phyloP scores from a whole-genome alignment of 2,888 invertebrate species.

The Erebia palarica region DNA sequence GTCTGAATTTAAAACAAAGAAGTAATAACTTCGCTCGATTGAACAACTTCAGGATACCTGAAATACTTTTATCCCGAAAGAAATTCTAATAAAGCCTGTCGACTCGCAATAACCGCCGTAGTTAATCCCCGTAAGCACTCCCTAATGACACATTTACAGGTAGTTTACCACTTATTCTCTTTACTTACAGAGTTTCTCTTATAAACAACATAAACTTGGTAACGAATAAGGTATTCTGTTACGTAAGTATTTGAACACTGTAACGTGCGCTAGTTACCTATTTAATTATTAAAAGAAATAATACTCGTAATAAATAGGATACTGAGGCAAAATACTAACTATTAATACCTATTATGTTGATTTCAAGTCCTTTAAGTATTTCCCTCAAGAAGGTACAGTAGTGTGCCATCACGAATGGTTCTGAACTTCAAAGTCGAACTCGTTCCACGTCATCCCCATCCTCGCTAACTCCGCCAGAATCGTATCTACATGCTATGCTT shows the following conservation, averaged over 20 bases:
- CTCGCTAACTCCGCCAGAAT: no score
- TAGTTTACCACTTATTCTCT: constrained; percentile 22
- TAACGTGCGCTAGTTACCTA: neutral
- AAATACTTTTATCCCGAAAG: constrained; percentile 5
- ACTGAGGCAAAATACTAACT: no score
- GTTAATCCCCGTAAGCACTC: constrained; percentile 24
- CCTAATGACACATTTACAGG: constrained; percentile 28
- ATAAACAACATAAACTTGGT: constrained; percentile 15
- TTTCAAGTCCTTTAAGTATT: no score
- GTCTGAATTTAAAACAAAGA: no score
- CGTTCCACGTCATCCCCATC: neutral
- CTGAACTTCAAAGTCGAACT: neutral
- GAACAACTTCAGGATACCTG: neutral
- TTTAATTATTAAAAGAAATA: neutral
- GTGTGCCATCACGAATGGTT: neutral
- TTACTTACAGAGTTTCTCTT: constrained; percentile 6
- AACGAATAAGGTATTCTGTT: constrained; percentile 14
- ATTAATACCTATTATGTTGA: no score
- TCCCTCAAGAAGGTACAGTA: no score
- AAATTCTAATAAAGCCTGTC: constrained; percentile 26
- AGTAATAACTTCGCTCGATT: neutral
- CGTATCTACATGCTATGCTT: no score
- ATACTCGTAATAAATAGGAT: no score
- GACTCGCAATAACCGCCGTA: constrained; percentile 21
- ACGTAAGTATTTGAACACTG: neutral